Evolutionary conservation across 2,888 invertebrate genomes (phyloP), one percentile per base, ranked within the genome.

Genomic region (Oligia strigilis): DNA sequence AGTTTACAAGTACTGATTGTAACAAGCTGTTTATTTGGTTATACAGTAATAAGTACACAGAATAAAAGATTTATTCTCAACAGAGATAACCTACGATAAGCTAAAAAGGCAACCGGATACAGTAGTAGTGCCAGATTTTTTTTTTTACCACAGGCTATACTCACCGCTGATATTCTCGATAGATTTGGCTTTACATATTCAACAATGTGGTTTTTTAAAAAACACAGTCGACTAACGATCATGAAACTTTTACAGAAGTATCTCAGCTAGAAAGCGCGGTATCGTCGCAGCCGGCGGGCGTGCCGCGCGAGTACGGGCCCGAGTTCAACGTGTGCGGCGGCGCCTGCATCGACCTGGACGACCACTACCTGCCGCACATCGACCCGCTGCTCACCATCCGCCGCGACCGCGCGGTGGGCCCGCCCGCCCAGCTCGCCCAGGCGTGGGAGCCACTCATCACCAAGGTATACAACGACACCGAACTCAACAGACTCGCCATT

Each of bases 371-470:
- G 80, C 95, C 96, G 1, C 96, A 96, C 91, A 96, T 96, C 85
- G 95, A 96, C 91, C 96, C 96, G 14, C 91, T 90, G 29, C 95
- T 96, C 82, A 95, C 95, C 49, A 95, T 96, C 19, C 72, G 52
- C 52, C 19, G 23, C 29, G 40, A 72, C 49, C 40, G 49, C 62
- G 60, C 4, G 4, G 58, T n/a, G 36, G 67, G 60, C 29, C 73
- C 40, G 64, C 71, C 3, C 17, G 72, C 64, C 29, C 73, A 29
- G 64, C 71, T 1, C 17, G 29, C 43, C 9, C 55, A 70, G 0
- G 58, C 77, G 36, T 95, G 94, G 95, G 94, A 94, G 78, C 93
- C 94, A 0, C 92, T 93, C 78, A 88, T 95, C 78, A 93, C 94
- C 55, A 95, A 94, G 85, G 90, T 95, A 19, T 93, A 88, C 88